Base-by-base conservation (phyloP, 2,888 invertebrate genomes). In the Apocheima hispidaria region DNA sequence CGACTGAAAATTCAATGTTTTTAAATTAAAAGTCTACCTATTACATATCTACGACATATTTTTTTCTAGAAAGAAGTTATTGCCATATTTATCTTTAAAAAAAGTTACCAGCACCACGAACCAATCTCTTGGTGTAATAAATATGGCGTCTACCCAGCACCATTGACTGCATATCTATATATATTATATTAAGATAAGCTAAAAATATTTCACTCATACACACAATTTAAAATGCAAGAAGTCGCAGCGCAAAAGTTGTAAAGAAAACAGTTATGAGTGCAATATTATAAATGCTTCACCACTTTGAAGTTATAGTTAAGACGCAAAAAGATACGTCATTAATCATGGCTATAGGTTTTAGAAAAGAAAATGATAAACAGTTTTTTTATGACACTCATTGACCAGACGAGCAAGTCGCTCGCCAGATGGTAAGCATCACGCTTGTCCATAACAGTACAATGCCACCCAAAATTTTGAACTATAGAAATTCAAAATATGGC, bases 81-180 rank as follows among this genome's bases (percentile, higher is more conserved):
- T 84, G 77, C 82, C 80, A 84, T 73, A 79, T 78, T 60, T 58
- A 72, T 66, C 54, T 59, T 58, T 52, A 44, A 55, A 65, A 69
- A 65, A 64, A 58, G 68, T 68, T 68, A 73, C 84, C 84, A 74
- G 52, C 83, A 86, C 85, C 84, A 70, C 74, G 72, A 76, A 74
- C 70, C 49, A 65, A 75, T 67, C 63, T 77, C 68, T 71, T 70
- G 21, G 4, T 58, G 60, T 63, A 28, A 68, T 2, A 62, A 63
- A 67, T 49, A 70, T 71, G 73, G 58, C 62, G 60, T 66, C 69
- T 66, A 68, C 71, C 79, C 78, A 60, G 68, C 66, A 75, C 78
- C 78, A 69, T 60, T 51, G 68, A 44, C 26, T 46, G 43, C 60
- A 51, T 49, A 26, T 49, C n/a, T n/a, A n/a, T n/a, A n/a, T n/a